These are phyloP conservation scores for Ranitomeya variabilis DNA, from an alignment of 2,113 vertebrate genomes.

Conservation along the genomic window DNA sequence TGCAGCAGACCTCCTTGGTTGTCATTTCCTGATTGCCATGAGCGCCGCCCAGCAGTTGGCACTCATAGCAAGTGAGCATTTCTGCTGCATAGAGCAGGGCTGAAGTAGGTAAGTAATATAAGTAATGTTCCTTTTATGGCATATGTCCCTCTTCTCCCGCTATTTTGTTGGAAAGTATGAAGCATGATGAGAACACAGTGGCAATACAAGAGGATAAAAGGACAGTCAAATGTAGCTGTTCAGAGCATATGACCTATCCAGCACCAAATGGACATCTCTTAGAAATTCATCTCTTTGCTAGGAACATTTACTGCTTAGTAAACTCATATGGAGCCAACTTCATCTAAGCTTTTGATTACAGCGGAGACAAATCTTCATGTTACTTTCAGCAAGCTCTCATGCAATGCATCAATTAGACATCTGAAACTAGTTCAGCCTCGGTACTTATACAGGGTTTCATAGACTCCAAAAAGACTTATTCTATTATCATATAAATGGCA, in stretches of 20 bases:
- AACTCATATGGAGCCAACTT: conserved; percentile 6
- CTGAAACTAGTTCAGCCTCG: conserved; percentile 50
- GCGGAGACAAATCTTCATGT: conserved; percentile 28
- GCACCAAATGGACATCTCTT: not conserved
- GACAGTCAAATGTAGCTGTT: no score
- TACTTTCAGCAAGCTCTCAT: conserved; percentile 44
- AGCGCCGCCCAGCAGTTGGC: no score
- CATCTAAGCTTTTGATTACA: conserved; percentile 47
- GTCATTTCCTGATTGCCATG: no score
- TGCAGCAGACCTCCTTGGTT: no score
- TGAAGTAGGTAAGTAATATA: no score
- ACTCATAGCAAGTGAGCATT: no score
- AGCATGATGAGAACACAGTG: no score
- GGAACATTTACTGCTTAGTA: not conserved
- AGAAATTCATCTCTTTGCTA: not conserved
- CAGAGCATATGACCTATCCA: not conserved
- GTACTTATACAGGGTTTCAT: conserved; percentile 18
- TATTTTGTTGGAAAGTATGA: no score
- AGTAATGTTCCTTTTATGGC: no score
- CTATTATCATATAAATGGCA: conserved; percentile 30
- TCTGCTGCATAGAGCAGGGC: no score
- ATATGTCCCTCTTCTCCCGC: no score
- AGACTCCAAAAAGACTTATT: conserved; percentile 44
- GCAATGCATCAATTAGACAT: conserved; percentile 54
- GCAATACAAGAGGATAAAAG: no score